Evolutionary conservation across 2,797 vertebrate genomes (phyloP), one percentile per base, ranked within the genome.

Genomic region (Schizopygopsis pylzovi): DNA sequence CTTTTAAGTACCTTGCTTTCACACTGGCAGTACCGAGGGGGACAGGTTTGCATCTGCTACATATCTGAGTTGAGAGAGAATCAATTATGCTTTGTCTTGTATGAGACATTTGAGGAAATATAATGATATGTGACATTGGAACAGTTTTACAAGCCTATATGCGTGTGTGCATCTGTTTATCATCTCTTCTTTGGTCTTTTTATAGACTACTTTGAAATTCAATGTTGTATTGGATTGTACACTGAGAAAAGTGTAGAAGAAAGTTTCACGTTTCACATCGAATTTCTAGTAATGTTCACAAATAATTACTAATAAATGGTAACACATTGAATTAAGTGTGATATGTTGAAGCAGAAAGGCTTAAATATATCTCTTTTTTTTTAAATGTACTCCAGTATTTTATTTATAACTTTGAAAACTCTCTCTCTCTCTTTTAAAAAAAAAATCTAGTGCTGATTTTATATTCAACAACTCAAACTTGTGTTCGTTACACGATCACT

Each of bases 1-100:
- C 77, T 80, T 85, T 81, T 75, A 81, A 73, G 84, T 81, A 71
- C 70, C 78, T 85, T 75, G 33, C 45, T 80, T 59, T 73, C 54
- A 81, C 39, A 72, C 49, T 85, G 43, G 65, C 67, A 13, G n/a
- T 71, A 79, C 39, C 72, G 39, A 59, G 76, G 39, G 70, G 45
- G 78, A 85, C 68, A 73, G 47, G 70, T 85, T 85, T 85, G 70
- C 65, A 85, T 78, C 65, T 37, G 41, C 33, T 1, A 47, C 59
- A 73, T 6, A 73, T 85, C 77, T 72, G 33, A 73, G 22, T 25
- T 52, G 37, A 81, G 67, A 79, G 54, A 59, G 68, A 81, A 85
- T 85, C 43, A 73, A 63, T 71, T 63, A 33, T 81, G 54, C 54
- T 49, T 71, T 68, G 65, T 25, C 63, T 79, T 72, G 65, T 18